Percentiles rank a stretch among this genome's conserved stretches.
Evolutionary conservation across 2,113 vertebrate genomes (phyloP).

Genomic region (Boleophthalmus pectinirostris): DNA sequence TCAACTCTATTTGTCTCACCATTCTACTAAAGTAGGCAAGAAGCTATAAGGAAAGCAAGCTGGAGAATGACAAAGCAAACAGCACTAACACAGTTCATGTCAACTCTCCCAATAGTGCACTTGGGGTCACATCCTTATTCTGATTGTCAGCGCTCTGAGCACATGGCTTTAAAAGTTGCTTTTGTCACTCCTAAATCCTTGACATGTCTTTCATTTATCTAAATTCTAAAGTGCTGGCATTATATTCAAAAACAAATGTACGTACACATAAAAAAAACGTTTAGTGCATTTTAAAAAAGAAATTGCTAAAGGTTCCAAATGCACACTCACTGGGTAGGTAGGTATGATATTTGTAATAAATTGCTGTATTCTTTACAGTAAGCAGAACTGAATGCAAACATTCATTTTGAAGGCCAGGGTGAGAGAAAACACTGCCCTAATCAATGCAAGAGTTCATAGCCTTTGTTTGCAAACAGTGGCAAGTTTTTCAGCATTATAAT

Average conservation of each 20-base stretch:
- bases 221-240: conserved; percentile 78
- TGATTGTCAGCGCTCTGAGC: conserved; percentile 83
- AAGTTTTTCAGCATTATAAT: conserved; percentile 70
- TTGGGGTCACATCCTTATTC: conserved; percentile 64
- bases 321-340: conserved; percentile 61
- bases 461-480: conserved; percentile 60
- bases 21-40: conserved; percentile 57
- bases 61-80: conserved; percentile 66
- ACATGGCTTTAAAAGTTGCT: conserved; percentile 75
- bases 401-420: conserved; percentile 63
- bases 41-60: conserved; percentile 66
- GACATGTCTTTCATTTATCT: conserved; percentile 28
- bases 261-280: conserved; percentile 58
- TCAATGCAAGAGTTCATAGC: conserved; percentile 56
- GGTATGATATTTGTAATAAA: conserved; percentile 39
- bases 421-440: conserved; percentile 55
- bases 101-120: conserved; percentile 70
- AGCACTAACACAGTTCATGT: conserved; percentile 67
- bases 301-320: conserved; percentile 56
- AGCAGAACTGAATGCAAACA: conserved; percentile 57
- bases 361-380: conserved; percentile 43
- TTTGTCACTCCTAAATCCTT: conserved; percentile 47
- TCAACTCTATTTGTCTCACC: conserved; percentile 42
- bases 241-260: conserved; percentile 63
- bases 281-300: conserved; percentile 67